These are phyloP conservation scores for Habroteleia sp. DNA, from an alignment of 2,888 invertebrate species.

Conservation along the genomic window DNA sequence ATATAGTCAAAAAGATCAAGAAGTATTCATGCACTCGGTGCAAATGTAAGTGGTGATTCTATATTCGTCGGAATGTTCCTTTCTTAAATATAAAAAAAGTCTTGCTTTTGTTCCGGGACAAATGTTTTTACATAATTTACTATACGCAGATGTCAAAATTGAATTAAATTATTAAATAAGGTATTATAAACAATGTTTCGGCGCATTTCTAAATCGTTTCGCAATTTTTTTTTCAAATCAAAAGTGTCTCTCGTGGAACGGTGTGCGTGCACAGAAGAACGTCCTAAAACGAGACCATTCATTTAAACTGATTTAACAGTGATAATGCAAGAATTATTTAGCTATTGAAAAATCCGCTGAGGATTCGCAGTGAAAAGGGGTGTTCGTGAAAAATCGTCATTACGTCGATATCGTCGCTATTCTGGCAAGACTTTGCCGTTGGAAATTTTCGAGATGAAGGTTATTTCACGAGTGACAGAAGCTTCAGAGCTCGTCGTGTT, in stretches of 20 bases:
- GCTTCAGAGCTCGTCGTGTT: constrained; percentile 96
- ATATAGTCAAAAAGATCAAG: constrained; percentile 46
- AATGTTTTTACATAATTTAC: constrained; percentile 6
- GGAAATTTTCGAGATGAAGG: constrained; percentile 54
- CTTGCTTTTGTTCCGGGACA: constrained; percentile 22
- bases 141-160: constrained; percentile 10
- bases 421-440: constrained; percentile 41
- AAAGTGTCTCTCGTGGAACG: background rate
- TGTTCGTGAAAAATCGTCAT: constrained; percentile 39
- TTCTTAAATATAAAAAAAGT: constrained; percentile 39
- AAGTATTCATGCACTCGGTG: constrained; percentile 60
- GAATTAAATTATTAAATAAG: background rate
- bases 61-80: constrained; percentile 50
- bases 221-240: too few relatives aligned
- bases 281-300: background rate
- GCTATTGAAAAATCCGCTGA: constrained; percentile 44
- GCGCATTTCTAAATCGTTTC: too few relatives aligned
- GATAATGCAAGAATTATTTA: constrained; percentile 29
- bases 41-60: constrained; percentile 36
- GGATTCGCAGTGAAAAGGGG: constrained; percentile 30
- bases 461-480: constrained; percentile 45
- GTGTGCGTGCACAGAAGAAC: background rate
- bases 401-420: constrained; percentile 27
- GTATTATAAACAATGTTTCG: too few relatives aligned
- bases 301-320: constrained; percentile 1